Evolutionary conservation across 2,797 vertebrate genomes (phyloP), one percentile per base, ranked within the genome.

Genomic region (Alfaro cultratus): DNA sequence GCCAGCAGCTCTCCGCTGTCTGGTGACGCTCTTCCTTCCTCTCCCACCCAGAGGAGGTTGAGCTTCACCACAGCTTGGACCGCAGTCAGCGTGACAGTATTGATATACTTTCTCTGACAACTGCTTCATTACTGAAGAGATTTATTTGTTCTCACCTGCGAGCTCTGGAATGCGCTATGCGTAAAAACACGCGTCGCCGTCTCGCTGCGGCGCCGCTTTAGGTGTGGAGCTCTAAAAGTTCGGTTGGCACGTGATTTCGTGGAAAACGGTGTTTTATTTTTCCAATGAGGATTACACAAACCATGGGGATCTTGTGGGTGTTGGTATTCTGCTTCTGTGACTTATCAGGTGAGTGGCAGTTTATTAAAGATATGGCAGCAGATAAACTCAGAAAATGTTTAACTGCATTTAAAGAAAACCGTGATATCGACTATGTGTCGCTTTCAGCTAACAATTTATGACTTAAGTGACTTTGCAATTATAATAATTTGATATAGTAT

Each of bases 11-110:
- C 91, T 91, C 89, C 82, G 85, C 87, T 91, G 89, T 89, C 91
- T 93, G 83, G 87, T 93, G 95, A 96, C 95, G 95, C 94, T 94
- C 94, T 96, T 96, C 96, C 96, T 96, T 96, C 96, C 96, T 95
- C 90, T 95, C 95, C 95, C 95, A 94, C 95, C 95, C 95, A 92
- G 91, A 90, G 86, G 83, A 90, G 88, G 87, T 82, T 36, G 79
- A 87, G 83, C 62, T 60, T 76, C 81, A 81, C 87, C 64, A 55
- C 74, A 77, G 80, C 46, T 88, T 72, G 68, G 76, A 81, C 81
- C 78, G 36, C 70, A 75, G 80, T 83, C 72, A 68, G 51, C 57
- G 62, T 72, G 81, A 81, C 73, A 71, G 64, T 18, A 55, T 73
- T 23, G 43, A 47, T 73, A 74, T 39, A 82, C 53, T n/a, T 75